Base-by-base conservation (phyloP, 2,888 invertebrate genomes). In the Tethea ocularis region DNA sequence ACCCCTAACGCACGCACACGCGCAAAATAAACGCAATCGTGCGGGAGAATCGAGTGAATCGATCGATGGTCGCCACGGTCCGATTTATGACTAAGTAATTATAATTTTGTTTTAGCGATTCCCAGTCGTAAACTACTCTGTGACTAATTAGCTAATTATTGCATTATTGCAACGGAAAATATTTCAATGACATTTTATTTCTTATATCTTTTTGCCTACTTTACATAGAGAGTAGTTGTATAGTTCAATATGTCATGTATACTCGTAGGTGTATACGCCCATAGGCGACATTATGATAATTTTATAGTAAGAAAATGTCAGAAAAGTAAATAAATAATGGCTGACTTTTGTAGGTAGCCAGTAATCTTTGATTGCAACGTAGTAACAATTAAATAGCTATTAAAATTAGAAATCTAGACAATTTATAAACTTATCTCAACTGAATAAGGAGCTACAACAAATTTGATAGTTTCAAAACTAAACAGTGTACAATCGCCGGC, bases 91-190 rank as follows among this genome's bases (percentile, higher is more conserved):
- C 82, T 89, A 46, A 46, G 46, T 46, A 86, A 90, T 90, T 89
- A 87, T 87, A 84, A 88, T 88, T 89, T 86, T 86, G 84, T 88
- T 87, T 86, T 78, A 86, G 75, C 74, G 78, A 82, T 80, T 83
- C 80, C 65, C 73, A 78, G 76, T 85, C 87, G 81, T 89, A 89
- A 89, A 88, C 75, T 76, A 74, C 72, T 74, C 86, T 91, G 91
- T 91, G 89, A 88, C 91, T 81, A 91, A 91, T 91, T 82, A 75
- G 70, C 80, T 89, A 86, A 91, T 90, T 90, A 89, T 82, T 80
- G 71, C 60, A 64, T 67, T 71, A 68, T 64, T 60, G 61, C 62
- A 1, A 58, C 38, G 56, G 33, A 36, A 20, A 13, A 58, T 60
- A 58, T 57, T 52, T 38, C 52, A 58, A 60, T 63, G 65, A 61